Base-by-base conservation (phyloP, 2,113 vertebrate species). In the Egretta garzetta region DNA sequence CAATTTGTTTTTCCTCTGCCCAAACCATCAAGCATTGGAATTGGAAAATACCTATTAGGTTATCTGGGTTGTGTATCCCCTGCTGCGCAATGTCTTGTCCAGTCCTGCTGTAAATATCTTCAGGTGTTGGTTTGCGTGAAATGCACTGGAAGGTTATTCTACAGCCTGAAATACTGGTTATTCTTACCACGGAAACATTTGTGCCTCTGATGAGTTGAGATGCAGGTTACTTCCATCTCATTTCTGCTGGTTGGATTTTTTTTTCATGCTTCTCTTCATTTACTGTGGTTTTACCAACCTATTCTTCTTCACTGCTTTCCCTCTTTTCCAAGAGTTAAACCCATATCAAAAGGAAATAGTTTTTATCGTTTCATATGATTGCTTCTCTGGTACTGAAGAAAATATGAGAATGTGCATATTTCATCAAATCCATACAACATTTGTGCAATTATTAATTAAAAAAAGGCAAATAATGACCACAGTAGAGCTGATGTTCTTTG, bases 1-100 rank as follows among this genome's bases (percentile, higher is more conserved):
- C 7, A 71, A 70, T 81, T 66, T 59, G 0, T 30, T 88, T 90
- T 73, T 59, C 23, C 13, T 85, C 60, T 86, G 18, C 49, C 77
- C 72, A 73, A 91, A 15, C 10, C 45, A 66, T 73, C 66, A 95
- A 59, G 73, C 77, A 63, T 24, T 87, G 74, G 66, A 89, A 88
- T 70, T 87, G 8, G 45, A 93, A 97, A 90, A 58, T 72, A 89
- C 66, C 24, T 86, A 45, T 92, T 95, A 68, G 30, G 60, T 95
- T 81, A 72, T 68, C 55, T 74, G 43, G 45, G 47, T 70, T 72
- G 26, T 79, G 23, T 74, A 79, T 91, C 33, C 35, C 32, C 49
- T 81, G 64, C 73, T 95, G 80, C 1, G 12, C 60, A 81, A 32
- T 79, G 49, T 56, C 83, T 68, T 84, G 39, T 70, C 76, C 20